phyloP scores from a whole-genome alignment of 92 coral and sea anemone genomes.

The Porites evermanni region DNA sequence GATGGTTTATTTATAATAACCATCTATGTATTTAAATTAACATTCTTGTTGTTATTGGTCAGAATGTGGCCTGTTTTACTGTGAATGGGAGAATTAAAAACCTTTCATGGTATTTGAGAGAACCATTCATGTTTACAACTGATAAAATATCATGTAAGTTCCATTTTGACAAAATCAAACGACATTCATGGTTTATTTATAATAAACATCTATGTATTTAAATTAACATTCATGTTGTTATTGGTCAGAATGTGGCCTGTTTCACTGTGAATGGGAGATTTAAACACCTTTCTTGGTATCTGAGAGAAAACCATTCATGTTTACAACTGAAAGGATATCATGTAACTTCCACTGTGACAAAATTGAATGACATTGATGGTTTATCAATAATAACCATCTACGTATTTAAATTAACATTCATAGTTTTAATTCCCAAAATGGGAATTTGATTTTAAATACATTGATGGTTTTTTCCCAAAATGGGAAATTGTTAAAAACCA shows the following conservation, averaged over 20 bases:
- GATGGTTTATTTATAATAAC: conserved; percentile 3
- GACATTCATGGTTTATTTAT: not conserved
- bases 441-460: conserved; percentile 8
- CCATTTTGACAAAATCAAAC: not conserved
- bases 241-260: conserved; percentile 2
- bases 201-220: not conserved
- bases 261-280: not conserved
- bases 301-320: no score
- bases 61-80: conserved; percentile 5
- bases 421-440: conserved; percentile 6
- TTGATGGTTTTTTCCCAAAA: not conserved
- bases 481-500: conserved; percentile 6
- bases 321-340: not conserved
- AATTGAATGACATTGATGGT: not conserved
- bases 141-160: not conserved
- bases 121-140: not conserved
- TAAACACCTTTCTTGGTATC: no score
- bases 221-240: not conserved
- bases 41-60: not conserved
- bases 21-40: not conserved
- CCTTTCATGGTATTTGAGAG: no score
- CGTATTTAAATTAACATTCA: conserved; percentile 2
- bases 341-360: not conserved
- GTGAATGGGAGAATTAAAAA: no score
- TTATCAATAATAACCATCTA: not conserved